Evolutionary conservation across 2,888 invertebrate genomes (phyloP).

Genomic region (Epirrhoe tristata): DNA sequence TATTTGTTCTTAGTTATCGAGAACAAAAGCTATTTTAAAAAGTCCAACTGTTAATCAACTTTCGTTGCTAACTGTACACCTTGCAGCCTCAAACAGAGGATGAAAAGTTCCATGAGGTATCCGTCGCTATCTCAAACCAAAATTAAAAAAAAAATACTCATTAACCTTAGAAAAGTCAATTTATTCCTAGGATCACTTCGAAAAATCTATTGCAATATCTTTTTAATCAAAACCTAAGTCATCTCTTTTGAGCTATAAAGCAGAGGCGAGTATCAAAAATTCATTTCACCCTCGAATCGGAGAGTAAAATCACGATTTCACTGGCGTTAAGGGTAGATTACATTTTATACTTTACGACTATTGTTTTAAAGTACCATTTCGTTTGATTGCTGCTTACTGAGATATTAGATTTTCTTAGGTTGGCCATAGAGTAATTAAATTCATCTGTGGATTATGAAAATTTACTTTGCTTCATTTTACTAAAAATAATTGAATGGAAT

Average conservation of each 20-base stretch:
- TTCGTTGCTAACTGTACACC: too few relatives aligned
- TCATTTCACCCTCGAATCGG: conserved; percentile 54
- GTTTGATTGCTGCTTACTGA: conserved; percentile 40
- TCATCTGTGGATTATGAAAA: conserved; percentile 9
- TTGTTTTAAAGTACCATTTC: conserved; percentile 59
- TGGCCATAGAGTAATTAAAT: conserved; percentile 28
- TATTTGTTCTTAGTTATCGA: too few relatives aligned
- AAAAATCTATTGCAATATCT: conserved; percentile 31
- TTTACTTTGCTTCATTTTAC: background rate
- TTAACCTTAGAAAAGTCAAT: too few relatives aligned
- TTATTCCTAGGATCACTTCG: conserved; percentile 4
- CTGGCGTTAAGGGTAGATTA: conserved; percentile 54
- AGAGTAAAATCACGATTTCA: conserved; percentile 51
- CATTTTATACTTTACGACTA: conserved; percentile 60
- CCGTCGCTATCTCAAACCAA: too few relatives aligned
- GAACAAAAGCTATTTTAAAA: too few relatives aligned
- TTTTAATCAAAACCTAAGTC: conserved; percentile 44
- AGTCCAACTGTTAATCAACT: too few relatives aligned
- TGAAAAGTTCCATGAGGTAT: too few relatives aligned
- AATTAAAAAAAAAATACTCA: too few relatives aligned
- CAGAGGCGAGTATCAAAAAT: conserved; percentile 57
- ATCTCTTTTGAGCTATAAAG: conserved; percentile 57
- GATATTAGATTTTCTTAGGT: conserved; percentile 32
- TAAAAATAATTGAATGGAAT: too few relatives aligned
- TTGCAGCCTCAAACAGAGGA: too few relatives aligned